Conservation (phyloP, 2,888 invertebrate genomes). For the Drosophila kambysellisi region DNA sequence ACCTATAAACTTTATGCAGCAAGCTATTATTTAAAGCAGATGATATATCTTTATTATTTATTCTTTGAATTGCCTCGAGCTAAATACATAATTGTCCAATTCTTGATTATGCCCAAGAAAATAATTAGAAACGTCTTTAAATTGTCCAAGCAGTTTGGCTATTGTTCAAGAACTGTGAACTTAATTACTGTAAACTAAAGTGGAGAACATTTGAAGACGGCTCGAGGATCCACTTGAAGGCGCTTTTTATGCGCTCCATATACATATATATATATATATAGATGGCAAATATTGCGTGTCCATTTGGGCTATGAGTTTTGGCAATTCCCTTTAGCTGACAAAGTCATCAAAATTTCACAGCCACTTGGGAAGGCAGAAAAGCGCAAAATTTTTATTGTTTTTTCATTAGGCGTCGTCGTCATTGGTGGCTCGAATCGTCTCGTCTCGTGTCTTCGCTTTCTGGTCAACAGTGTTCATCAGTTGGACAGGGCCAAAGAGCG, state of each 20-base stretch:
- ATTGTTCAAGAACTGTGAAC: constrained; percentile 47
- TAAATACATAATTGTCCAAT: constrained; percentile 41
- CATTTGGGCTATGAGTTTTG: constrained; percentile 54
- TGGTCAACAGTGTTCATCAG: constrained; percentile 50
- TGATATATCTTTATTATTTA: constrained; percentile 13
- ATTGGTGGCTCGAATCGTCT: constrained; percentile 11
- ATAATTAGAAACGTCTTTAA: constrained; percentile 31
- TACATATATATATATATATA: neutral
- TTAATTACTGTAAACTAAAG: constrained; percentile 57
- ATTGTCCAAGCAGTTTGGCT: constrained; percentile 29
- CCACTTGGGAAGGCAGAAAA: constrained; percentile 79
- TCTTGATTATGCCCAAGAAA: constrained; percentile 31
- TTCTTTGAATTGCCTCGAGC: constrained; percentile 24
- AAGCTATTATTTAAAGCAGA: constrained; percentile 1
- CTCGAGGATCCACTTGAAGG: constrained; percentile 20
- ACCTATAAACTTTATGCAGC: neutral
- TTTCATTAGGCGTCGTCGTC: constrained; percentile 67
- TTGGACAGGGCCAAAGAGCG: constrained; percentile 34
- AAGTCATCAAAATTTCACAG: constrained; percentile 78
- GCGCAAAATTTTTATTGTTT: constrained; percentile 79
- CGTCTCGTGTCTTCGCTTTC: neutral
- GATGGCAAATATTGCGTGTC: constrained; percentile 44
- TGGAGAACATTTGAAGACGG: constrained; percentile 23
- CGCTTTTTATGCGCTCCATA: constrained; percentile 4
- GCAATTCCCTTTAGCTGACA: constrained; percentile 71